Percentiles rank a stretch among this genome's conserved stretches.
Conservation (phyloP, 2,797 vertebrate genomes). For the Leptoclinus maculatus region DNA sequence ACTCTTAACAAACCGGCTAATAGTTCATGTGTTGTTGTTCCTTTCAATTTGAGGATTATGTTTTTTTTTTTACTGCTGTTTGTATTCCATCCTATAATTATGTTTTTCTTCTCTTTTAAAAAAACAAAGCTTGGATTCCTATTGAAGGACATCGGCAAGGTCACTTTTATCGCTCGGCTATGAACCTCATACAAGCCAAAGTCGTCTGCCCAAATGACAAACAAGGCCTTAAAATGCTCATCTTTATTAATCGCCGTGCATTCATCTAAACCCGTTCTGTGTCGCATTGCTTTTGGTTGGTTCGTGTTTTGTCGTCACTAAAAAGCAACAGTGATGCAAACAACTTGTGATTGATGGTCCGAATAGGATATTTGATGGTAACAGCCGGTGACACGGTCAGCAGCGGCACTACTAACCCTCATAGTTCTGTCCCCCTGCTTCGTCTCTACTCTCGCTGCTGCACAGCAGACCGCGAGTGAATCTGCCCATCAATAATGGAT, state of each 20-base stretch:
- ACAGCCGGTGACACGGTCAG: conserved; percentile 26
- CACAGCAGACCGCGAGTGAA: conserved; percentile 56
- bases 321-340: conserved; percentile 8
- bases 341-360: conserved; percentile 6
- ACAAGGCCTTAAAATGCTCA: neutral
- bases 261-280: neutral
- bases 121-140: conserved; percentile 13
- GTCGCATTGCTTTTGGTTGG: neutral
- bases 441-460: conserved; percentile 49
- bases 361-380: conserved; percentile 24
- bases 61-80: neutral
- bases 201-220: neutral
- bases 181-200: conserved; percentile 13
- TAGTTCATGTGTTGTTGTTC: neutral
- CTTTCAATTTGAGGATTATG: neutral
- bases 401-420: conserved; percentile 29
- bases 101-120: conserved; percentile 4
- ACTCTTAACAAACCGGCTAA: conserved; percentile 32
- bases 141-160: conserved; percentile 19
- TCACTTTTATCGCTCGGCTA: conserved; percentile 5
- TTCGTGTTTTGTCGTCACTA: neutral
- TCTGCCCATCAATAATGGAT: conserved; percentile 73
- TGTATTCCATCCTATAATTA: conserved; percentile 9
- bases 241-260: neutral
- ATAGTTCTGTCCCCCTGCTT: conserved; percentile 14